Percentiles rank a stretch among this genome's conserved stretches.
These are phyloP conservation scores for Lycodopsis pacificus DNA, from an alignment of 2,797 vertebrate species.

Conservation along the genomic window DNA sequence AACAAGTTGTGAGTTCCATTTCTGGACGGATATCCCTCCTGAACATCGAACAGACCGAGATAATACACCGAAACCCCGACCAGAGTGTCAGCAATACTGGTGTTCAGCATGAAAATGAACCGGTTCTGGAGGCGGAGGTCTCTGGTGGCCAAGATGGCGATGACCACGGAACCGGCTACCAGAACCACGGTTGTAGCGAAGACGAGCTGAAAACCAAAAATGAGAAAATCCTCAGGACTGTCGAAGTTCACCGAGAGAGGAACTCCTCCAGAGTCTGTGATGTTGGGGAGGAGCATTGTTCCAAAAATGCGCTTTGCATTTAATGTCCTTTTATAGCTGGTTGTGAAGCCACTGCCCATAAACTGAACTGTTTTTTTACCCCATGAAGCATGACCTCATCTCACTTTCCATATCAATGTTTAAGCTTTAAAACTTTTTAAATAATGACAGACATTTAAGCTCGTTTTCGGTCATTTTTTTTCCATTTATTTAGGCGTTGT, in stretches of 20 bases:
- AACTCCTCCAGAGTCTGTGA: conserved; percentile 3
- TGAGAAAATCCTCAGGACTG: conserved; percentile 73
- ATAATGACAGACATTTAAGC: not conserved
- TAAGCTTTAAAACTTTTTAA: not conserved
- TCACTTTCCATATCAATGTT: too few species aligned
- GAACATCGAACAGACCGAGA: conserved; percentile 68
- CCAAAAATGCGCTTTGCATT: too few species aligned
- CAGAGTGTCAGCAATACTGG: conserved; percentile 75
- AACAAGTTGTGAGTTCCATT: conserved; percentile 53
- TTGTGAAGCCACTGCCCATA: too few species aligned
- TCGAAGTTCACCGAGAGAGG: conserved; percentile 77
- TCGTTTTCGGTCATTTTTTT: too few species aligned
- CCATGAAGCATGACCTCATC: too few species aligned
- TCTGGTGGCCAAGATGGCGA: conserved; percentile 67
- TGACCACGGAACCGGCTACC: conserved; percentile 73
- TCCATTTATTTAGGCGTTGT: too few species aligned
- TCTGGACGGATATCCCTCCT: conserved; percentile 73
- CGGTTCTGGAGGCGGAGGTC: conserved; percentile 78
- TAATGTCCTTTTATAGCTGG: too few species aligned
- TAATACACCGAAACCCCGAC: conserved; percentile 67
- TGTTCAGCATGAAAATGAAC: conserved; percentile 86
- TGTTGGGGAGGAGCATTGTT: conserved; percentile 49
- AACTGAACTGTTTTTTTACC: too few species aligned
- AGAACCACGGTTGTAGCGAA: conserved; percentile 72
- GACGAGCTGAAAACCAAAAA: conserved; percentile 80